Evolutionary conservation across 2,113 vertebrate species (phyloP), one percentile per base, ranked within the genome.

Genomic region (Garra rufa): DNA sequence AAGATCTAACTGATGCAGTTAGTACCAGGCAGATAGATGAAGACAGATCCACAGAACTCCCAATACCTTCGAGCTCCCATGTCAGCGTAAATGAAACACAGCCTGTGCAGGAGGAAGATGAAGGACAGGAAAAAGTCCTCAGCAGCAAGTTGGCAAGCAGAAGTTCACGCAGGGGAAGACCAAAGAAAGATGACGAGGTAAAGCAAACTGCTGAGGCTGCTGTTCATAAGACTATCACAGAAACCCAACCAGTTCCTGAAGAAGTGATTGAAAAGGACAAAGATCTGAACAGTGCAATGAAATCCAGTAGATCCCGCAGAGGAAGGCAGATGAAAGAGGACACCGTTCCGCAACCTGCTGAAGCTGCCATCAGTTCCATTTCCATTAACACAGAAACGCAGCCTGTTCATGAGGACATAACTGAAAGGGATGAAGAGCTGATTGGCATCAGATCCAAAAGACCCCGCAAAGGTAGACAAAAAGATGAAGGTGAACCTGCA

Each of bases 1-100:
- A 81, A 52, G 44, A 46, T 48, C 17, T 81, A 9, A 41, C 7
- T 75, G 26, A 28, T 63, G 41, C 4, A 9, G 41, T 61, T 17
- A 79, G 57, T 38, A 28, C 55, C 55, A 44, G 76, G 9, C 41
- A 48, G 26, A 48, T 48, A 50, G 30, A 19, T 55, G 48, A 48
- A 74, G n/a, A 63, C 21, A 59, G 2, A 17, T 69, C 15, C 38
- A 76, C 30, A 82, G 74, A 55, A 28, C 44, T 6, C 26, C 44
- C 11, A 50, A 17, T 67, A 48, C 43, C 11, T 6, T 81, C 82
- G 0, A 50, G 46, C n/a, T 81, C 82, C 28, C 85, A 86, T 7
- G 30, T 77, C 5, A 59, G 87, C 19, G n/a, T 69, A 50, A 46
- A 50, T 41, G 88, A 91, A 83, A 92, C 91, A 11, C 90, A 90